These are phyloP conservation scores for Nannobrachium achirus DNA, from an alignment of 2,113 vertebrate genomes.

Conservation along the genomic window DNA sequence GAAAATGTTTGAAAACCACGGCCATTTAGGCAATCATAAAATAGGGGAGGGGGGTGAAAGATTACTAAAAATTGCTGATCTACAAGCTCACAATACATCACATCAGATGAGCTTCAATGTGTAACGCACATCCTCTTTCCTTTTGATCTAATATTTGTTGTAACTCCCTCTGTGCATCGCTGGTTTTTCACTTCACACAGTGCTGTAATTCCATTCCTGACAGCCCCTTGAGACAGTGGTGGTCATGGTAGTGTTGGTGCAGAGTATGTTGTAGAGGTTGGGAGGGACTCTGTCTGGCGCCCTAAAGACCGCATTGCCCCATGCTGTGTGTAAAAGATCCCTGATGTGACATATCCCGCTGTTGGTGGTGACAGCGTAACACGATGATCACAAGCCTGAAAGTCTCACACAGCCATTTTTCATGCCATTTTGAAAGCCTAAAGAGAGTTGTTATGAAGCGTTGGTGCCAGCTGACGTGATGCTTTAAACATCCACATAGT, in stretches of 20 bases:
- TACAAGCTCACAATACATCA: neutral
- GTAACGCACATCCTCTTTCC: constrained; percentile 10
- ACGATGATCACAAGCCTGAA: constrained; percentile 56
- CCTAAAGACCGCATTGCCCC: constrained; percentile 17
- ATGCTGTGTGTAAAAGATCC: constrained; percentile 51
- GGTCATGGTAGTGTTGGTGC: constrained; percentile 2
- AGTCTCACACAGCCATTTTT: constrained; percentile 5
- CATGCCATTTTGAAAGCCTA: neutral
- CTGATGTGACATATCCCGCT: constrained; percentile 44
- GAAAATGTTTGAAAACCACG: no score
- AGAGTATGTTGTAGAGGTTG: constrained; percentile 16
- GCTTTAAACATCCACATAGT: constrained; percentile 1
- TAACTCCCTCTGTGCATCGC: neutral
- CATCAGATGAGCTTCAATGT: constrained; percentile 17
- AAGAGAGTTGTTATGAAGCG: neutral
- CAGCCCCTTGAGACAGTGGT: constrained; percentile 9
- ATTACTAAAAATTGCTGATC: no score
- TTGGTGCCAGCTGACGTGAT: neutral
- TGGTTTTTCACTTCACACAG: neutral
- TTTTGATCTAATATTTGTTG: constrained; percentile 25
- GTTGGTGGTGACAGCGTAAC: constrained; percentile 67
- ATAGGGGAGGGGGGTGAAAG: no score
- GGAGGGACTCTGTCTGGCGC: constrained; percentile 43
- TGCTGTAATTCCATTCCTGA: constrained; percentile 43
- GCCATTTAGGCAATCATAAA: no score